Evolutionary conservation across 2,888 invertebrate genomes (phyloP), one percentile per base, ranked within the genome.

Genomic region (Patella caerulea): DNA sequence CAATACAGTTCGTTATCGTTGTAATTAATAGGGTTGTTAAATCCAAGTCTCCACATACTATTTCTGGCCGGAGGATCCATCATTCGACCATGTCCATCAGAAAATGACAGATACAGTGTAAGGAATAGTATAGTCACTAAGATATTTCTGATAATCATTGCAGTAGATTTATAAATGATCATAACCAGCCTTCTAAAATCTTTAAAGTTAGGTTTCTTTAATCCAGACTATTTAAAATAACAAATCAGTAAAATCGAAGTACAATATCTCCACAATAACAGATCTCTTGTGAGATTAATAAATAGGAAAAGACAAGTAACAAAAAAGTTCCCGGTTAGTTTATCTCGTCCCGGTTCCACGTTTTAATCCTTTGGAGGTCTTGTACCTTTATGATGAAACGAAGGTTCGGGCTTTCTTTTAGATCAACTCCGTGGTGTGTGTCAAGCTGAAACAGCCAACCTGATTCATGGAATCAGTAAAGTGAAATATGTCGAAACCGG

Each of bases 31-130:
- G 97, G 96, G 92, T 96, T 97, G 45, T 96, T 96, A 92, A 95
- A 98, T 0, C 97, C 97, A 89, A 96, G 96, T 80, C 97, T 93
- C 97, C 98, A 98, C 96, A 97, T 97, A 74, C 96, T 95, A 92
- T 97, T 97, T 80, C 97, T 94, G 0, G 96, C 95, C 3, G 97
- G 97, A 0, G 98, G 98, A 91, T 97, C 96, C 96, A 97, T 96
- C 82, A 97, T 93, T 70, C 97, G 92, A 3, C 97, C 97, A 92
- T 87, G 87, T 15, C 79, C 78, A 34, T 29, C 52, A 55, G 56
- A 69, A 9, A n/a, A 9, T 12, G 56, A 59, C 15, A 69, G 52
- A 19, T 52, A 65, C 19, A 71, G 54, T 29, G 71, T 54, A 24
- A 75, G 53, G 2, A 65, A 5, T 65, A 65, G 7, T 15, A 65